phyloP scores from a whole-genome alignment of 1,140 invertebrate genomes.

The Calephelis virginiensis region DNA sequence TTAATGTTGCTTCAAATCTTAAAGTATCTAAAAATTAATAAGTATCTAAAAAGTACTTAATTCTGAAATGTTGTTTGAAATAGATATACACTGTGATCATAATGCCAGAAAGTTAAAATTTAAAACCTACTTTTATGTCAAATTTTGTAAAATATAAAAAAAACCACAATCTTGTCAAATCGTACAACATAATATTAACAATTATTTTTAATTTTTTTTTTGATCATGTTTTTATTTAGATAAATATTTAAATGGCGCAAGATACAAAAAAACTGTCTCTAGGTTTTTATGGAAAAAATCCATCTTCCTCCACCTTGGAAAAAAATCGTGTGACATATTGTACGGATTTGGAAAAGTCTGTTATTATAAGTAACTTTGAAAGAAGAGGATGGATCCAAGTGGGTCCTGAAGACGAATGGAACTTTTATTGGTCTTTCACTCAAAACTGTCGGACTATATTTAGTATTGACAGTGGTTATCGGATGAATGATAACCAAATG shows the following conservation, averaged over 20 bases:
- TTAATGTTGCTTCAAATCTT: too few relatives aligned
- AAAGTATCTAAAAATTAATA: too few relatives aligned
- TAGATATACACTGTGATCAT: too few relatives aligned
- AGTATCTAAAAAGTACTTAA: too few relatives aligned
- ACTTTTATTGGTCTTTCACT: conserved; percentile 97
- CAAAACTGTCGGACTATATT: conserved; percentile 94
- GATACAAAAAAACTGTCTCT: conserved; percentile 33
- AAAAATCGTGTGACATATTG: conserved; percentile 84
- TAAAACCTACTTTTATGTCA: too few relatives aligned
- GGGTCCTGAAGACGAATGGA: conserved; percentile 95
- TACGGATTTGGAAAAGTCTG: conserved; percentile 96
- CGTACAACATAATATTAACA: too few relatives aligned
- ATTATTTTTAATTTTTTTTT: neutral
- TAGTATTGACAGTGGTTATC: conserved; percentile 94
- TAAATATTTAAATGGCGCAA: conserved; percentile 27
- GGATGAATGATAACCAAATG: conserved; percentile 94
- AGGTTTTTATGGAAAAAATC: conserved; percentile 14
- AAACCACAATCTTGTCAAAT: too few relatives aligned
- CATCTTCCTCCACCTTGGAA: conserved; percentile 30
- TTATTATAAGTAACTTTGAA: conserved; percentile 95
- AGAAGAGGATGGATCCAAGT: conserved; percentile 95
- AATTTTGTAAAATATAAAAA: too few relatives aligned
- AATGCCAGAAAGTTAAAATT: too few relatives aligned
- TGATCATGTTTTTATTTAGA: neutral
- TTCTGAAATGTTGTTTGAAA: too few relatives aligned